These are phyloP conservation scores for Aptenodytes forsteri DNA, from an alignment of 2,113 vertebrate genomes.

Conservation along the genomic window DNA sequence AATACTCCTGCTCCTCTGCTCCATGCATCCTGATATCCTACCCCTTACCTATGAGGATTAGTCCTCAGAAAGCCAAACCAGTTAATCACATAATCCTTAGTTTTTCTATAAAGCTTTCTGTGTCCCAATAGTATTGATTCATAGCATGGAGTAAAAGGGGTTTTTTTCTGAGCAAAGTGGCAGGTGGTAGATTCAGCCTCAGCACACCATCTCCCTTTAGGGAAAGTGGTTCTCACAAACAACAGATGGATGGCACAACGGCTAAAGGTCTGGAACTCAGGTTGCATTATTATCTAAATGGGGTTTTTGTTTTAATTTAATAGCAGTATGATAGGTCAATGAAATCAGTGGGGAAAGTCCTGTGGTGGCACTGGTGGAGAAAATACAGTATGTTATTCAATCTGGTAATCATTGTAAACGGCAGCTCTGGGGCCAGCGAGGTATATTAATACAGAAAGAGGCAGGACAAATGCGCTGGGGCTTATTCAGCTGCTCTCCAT, in stretches of 20 bases:
- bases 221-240: slow-evolving; percentile 43
- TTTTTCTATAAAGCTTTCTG: slow-evolving; percentile 40
- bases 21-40: not conserved
- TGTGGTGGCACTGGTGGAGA: slow-evolving; percentile 40
- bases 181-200: slow-evolving; percentile 59
- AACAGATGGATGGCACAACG: slow-evolving; percentile 52
- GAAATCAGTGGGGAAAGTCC: slow-evolving; percentile 53
- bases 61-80: slow-evolving; percentile 21
- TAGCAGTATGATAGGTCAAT: slow-evolving; percentile 67
- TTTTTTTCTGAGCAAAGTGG: slow-evolving; percentile 5
- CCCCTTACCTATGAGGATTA: not conserved
- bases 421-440: slow-evolving; percentile 51
- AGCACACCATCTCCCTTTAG: not conserved
- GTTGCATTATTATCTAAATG: not conserved
- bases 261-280: not conserved
- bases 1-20: not conserved
- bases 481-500: slow-evolving; percentile 37
- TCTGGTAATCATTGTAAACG: slow-evolving; percentile 52
- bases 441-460: slow-evolving; percentile 32
- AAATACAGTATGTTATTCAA: slow-evolving; percentile 51
- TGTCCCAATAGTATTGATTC: slow-evolving; percentile 26
- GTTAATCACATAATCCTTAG: slow-evolving; percentile 14
- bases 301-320: not conserved
- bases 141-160: slow-evolving; percentile 22
- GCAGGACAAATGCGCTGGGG: not conserved